Conservation (phyloP, 2,888 invertebrate species). For the Cistogaster globosa region DNA sequence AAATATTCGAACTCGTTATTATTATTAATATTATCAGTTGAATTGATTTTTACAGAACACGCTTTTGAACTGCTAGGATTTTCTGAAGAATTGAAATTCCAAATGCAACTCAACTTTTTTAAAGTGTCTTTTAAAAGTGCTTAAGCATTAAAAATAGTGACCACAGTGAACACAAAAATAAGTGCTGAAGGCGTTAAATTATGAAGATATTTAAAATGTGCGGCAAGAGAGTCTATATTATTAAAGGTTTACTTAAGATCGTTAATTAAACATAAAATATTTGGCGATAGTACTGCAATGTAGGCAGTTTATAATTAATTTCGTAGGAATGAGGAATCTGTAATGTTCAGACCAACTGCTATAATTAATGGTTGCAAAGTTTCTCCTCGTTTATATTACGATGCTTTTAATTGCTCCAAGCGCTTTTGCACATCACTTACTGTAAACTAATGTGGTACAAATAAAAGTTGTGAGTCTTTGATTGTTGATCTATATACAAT, state of each 20-base stretch:
- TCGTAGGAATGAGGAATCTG: constrained; percentile 17
- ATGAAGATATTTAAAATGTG: too few relatives aligned
- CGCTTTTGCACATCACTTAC: constrained; percentile 9
- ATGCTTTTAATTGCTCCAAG: constrained; percentile 2
- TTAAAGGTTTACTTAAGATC: background rate
- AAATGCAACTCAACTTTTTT: background rate
- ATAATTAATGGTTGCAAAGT: constrained; percentile 21
- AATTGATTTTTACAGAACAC: too few relatives aligned
- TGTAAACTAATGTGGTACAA: constrained; percentile 2
- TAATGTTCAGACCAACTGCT: constrained; percentile 15
- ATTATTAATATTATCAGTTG: too few relatives aligned
- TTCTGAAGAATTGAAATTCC: background rate
- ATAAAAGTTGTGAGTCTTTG: constrained; percentile 18
- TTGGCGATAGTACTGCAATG: constrained; percentile 8
- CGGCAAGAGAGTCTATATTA: background rate
- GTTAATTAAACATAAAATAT: too few relatives aligned
- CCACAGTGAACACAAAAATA: too few relatives aligned
- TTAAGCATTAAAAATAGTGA: too few relatives aligned
- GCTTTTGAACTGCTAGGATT: too few relatives aligned
- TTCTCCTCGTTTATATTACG: constrained; percentile 3
- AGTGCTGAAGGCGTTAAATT: background rate
- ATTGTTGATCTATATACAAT: too few relatives aligned
- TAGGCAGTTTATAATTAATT: constrained; percentile 13
- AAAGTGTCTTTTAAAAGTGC: constrained; percentile 1
- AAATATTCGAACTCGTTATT: too few relatives aligned